Conservation (phyloP, 2,888 invertebrate genomes). For the Ephialtes manifestator region DNA sequence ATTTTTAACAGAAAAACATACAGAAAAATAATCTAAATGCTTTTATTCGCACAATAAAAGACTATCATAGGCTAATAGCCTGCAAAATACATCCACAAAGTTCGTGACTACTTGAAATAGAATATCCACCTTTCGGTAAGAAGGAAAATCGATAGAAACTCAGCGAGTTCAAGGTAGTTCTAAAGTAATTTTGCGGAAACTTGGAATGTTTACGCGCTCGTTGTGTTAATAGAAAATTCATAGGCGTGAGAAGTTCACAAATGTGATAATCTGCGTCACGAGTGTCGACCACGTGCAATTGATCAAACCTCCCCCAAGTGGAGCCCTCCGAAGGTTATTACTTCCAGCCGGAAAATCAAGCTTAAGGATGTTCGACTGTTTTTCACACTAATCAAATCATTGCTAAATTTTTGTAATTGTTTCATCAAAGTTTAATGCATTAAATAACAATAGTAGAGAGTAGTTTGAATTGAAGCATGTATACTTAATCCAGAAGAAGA, state of each 20-base stretch:
- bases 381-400: too few species aligned
- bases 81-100: background rate
- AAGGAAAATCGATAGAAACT: background rate
- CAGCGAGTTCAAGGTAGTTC: background rate
- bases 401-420: too few species aligned
- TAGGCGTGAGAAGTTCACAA: slow-evolving; percentile 42
- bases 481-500: too few species aligned
- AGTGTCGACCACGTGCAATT: slow-evolving; percentile 37
- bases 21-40: background rate
- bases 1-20: background rate
- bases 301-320: slow-evolving; percentile 52
- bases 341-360: slow-evolving; percentile 29
- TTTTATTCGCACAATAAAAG: background rate
- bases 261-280: slow-evolving; percentile 11
- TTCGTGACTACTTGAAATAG: background rate
- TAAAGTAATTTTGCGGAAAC: background rate
- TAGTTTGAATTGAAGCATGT: too few species aligned
- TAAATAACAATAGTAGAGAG: too few species aligned
- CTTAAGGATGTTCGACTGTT: background rate
- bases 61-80: background rate
- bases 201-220: background rate
- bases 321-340: slow-evolving; percentile 34
- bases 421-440: too few species aligned
- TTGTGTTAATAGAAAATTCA: slow-evolving; percentile 39
- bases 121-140: background rate